A percentile compares a stretch with the other conserved stretches of the same genome.
phyloP scores from a whole-genome alignment of 2,888 invertebrate species.

The Electrophaes corylata region DNA sequence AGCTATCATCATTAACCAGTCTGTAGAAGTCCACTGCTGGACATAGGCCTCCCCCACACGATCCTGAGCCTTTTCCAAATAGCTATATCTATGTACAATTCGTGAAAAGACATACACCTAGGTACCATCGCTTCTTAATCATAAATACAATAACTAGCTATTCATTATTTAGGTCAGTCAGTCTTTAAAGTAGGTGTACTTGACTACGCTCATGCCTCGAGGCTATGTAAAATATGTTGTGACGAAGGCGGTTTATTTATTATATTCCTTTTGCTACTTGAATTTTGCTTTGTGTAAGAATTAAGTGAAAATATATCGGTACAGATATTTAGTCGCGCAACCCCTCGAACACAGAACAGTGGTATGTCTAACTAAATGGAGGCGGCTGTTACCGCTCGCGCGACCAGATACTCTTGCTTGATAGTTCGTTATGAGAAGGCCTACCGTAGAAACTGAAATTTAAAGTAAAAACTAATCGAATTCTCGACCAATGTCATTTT shows the following conservation, averaged over 20 bases:
- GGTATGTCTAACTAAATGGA: background rate
- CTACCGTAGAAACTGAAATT: slow-evolving; percentile 21
- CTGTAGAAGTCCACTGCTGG: no score
- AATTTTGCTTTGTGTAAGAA: slow-evolving; percentile 5
- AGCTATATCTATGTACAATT: no score
- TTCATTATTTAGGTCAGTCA: no score
- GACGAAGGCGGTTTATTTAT: slow-evolving; percentile 13
- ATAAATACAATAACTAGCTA: no score
- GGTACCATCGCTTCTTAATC: no score
- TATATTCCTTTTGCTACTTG: slow-evolving; percentile 7
- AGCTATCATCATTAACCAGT: no score
- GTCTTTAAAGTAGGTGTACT: background rate
- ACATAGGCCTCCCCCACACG: no score
- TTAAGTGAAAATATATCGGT: slow-evolving; percentile 11
- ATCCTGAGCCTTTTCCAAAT: no score
- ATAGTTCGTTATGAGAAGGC: slow-evolving; percentile 2
- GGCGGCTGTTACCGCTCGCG: background rate
- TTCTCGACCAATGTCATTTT: background rate
- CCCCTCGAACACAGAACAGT: background rate
- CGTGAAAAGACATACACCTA: no score
- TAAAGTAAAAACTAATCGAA: slow-evolving; percentile 2
- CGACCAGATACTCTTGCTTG: slow-evolving; percentile 2
- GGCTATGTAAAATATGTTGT: slow-evolving; percentile 19
- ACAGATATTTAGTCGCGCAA: background rate
- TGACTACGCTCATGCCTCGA: slow-evolving; percentile 7